Conservation (phyloP, 2,888 invertebrate species). For the Melanchra persicariae region DNA sequence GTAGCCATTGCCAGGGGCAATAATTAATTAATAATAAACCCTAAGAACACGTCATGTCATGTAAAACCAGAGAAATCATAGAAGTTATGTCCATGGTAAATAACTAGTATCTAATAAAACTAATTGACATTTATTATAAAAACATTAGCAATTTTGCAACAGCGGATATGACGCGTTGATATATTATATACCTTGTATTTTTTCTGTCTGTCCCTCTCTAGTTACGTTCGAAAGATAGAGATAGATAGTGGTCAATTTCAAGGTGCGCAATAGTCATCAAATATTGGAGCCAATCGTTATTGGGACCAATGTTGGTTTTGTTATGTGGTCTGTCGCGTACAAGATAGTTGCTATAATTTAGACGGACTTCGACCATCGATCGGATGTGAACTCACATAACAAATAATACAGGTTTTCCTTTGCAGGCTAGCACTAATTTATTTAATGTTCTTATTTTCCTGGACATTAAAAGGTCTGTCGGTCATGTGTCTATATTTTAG, state of each 20-base stretch:
- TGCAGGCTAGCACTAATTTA: slow-evolving; percentile 33
- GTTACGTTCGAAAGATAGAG: slow-evolving; percentile 11
- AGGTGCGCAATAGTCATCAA: slow-evolving; percentile 4
- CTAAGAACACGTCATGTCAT: slow-evolving; percentile 10
- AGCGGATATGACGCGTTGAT: slow-evolving; percentile 60
- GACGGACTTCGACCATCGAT: slow-evolving; percentile 2
- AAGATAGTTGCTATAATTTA: slow-evolving; percentile 16
- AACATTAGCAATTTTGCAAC: slow-evolving; percentile 42
- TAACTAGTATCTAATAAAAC: slow-evolving; percentile 45
- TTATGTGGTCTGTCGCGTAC: slow-evolving; percentile 17
- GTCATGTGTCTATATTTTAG: slow-evolving; percentile 7
- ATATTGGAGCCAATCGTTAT: slow-evolving; percentile 27
- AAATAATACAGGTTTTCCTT: slow-evolving; percentile 41
- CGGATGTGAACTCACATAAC: slow-evolving; percentile 10
- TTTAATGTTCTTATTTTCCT: slow-evolving; percentile 20
- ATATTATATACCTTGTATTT: slow-evolving; percentile 37
- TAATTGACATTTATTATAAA: slow-evolving; percentile 56
- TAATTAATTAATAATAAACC: slow-evolving; percentile 9
- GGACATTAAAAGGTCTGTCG: background rate
- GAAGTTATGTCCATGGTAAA: slow-evolving; percentile 12
- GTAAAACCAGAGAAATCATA: slow-evolving; percentile 19
- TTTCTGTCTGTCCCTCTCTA: slow-evolving; percentile 23
- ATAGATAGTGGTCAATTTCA: slow-evolving; percentile 9
- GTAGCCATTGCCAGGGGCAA: background rate
- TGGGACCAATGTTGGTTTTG: background rate